A percentile compares a stretch with the other conserved stretches of the same genome.
These are phyloP conservation scores for Acanthococcus lagerstroemiae DNA, from an alignment of 2,888 invertebrate species.

Conservation along the genomic window DNA sequence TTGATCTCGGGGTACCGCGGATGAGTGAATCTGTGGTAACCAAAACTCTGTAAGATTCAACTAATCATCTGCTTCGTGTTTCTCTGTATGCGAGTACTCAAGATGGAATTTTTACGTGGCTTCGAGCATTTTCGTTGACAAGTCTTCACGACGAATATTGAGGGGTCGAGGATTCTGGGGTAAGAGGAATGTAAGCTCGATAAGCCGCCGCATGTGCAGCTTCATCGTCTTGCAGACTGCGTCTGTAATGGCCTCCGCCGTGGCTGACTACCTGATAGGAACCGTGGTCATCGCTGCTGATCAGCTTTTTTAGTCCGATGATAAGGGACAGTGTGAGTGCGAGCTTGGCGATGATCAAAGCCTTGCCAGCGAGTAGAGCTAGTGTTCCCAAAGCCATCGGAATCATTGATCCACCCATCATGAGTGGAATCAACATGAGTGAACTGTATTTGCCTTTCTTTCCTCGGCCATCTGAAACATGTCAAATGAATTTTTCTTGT, in stretches of 20 bases:
- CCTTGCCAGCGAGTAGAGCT: constrained; percentile 73
- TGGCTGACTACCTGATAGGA: constrained; percentile 36
- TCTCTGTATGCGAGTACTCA: no score
- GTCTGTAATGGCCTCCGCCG: constrained; percentile 37
- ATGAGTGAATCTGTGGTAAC: no score
- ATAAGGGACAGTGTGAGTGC: constrained; percentile 73
- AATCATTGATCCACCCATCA: constrained; percentile 69
- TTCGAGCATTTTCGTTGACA: neutral
- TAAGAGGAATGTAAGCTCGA: constrained; percentile 47
- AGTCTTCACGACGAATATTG: neutral
- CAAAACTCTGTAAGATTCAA: no score
- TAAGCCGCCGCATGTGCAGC: constrained; percentile 49
- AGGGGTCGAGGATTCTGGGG: constrained; percentile 14
- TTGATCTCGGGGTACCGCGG: no score
- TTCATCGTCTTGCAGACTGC: constrained; percentile 36
- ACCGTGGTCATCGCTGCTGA: constrained; percentile 47
- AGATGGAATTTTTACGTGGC: neutral
- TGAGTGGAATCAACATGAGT: constrained; percentile 63
- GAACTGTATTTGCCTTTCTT: constrained; percentile 63
- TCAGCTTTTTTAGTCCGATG: constrained; percentile 72
- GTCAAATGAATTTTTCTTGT: no score
- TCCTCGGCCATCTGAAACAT: constrained; percentile 46
- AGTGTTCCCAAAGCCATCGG: constrained; percentile 73
- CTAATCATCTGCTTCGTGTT: no score
- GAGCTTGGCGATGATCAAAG: constrained; percentile 71